Evolutionary conservation across 2,113 vertebrate genomes (phyloP).

Genomic region (Corythornis cristatus): DNA sequence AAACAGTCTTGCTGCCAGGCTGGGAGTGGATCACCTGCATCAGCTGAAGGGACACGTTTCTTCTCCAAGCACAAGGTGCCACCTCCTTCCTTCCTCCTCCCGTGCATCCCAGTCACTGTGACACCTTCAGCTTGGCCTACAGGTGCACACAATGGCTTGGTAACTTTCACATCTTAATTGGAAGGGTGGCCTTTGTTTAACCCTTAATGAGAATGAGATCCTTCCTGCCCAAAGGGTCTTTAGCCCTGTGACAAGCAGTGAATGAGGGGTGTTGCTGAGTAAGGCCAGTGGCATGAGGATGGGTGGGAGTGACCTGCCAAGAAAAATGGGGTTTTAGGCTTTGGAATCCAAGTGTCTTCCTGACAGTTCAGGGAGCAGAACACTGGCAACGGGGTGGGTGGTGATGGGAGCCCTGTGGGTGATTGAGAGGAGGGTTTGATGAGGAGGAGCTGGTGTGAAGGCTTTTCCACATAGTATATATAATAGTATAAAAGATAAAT

Average conservation of each 20-base stretch:
- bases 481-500: neutral
- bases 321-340: neutral
- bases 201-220: neutral
- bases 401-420: rapidly evolving
- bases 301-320: neutral
- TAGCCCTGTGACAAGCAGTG: neutral
- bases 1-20: rapidly evolving
- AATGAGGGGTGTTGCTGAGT: rapidly evolving
- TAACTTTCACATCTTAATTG: neutral
- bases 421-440: neutral
- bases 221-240: neutral
- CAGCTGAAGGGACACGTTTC: neutral
- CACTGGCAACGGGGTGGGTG: rapidly evolving
- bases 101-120: rapidly evolving
- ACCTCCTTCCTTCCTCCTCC: neutral
- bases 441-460: neutral
- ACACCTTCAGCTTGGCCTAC: neutral
- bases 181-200: rapidly evolving
- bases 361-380: neutral
- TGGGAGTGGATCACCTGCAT: neutral
- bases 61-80: neutral
- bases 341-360: rapidly evolving
- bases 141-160: rapidly evolving
- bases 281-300: neutral
- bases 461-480: neutral